These are phyloP conservation scores for Oplegnathus fasciatus DNA, from an alignment of 2,113 vertebrate genomes.

Conservation along the genomic window DNA sequence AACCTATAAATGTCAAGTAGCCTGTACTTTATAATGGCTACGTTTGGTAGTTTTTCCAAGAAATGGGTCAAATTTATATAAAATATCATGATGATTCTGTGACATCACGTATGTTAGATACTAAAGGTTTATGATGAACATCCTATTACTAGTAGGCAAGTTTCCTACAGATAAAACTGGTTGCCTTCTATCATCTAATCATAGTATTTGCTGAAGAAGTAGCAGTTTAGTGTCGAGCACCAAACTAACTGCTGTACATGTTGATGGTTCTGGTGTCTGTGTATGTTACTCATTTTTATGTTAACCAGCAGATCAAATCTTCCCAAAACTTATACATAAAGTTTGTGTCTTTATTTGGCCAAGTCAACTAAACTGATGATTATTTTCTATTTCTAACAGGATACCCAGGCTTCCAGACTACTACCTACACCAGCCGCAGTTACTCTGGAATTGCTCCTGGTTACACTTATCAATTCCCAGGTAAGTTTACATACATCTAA, in stretches of 20 bases:
- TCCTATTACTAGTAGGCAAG: too few relatives aligned
- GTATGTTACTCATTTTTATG: not conserved
- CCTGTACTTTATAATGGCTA: not conserved
- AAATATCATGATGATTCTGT: not conserved
- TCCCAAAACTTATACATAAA: too few relatives aligned
- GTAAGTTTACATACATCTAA: conserved; percentile 75
- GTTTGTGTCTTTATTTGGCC: not conserved
- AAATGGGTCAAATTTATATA: not conserved
- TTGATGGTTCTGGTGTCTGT: not conserved
- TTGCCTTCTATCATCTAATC: not conserved
- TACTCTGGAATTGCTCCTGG: conserved; percentile 95
- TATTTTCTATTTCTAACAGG: conserved; percentile 79
- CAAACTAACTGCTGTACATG: not conserved
- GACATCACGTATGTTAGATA: too few relatives aligned
- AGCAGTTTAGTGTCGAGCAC: not conserved
- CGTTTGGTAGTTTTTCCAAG: not conserved
- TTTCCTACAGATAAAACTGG: too few relatives aligned
- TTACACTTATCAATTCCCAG: conserved; percentile 97
- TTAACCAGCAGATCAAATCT: not conserved
- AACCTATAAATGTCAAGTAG: not conserved
- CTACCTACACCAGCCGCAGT: conserved; percentile 94
- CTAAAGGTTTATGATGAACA: too few relatives aligned
- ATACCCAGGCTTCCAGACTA: conserved; percentile 95
- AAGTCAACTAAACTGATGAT: not conserved
- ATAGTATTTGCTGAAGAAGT: not conserved